phyloP scores from a whole-genome alignment of 1,140 invertebrate genomes.

The Drosophila arizonae region DNA sequence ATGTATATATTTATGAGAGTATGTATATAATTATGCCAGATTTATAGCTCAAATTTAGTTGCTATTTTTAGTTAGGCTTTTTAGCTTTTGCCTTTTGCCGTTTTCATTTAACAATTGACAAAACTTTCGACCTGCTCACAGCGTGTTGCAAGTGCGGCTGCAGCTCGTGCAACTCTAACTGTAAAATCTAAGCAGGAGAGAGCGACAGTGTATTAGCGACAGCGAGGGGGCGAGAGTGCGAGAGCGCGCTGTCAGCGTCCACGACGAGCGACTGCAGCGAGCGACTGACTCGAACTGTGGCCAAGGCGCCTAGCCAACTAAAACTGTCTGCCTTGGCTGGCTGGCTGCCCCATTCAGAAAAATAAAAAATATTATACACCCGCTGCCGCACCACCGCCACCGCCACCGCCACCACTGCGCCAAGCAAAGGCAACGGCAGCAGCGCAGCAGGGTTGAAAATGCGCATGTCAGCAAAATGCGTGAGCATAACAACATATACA shows the following conservation, averaged over 20 bases:
- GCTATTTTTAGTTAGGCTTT: constrained; percentile 53
- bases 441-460: constrained; percentile 54
- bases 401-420: not conserved
- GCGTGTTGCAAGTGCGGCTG: constrained; percentile 21
- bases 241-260: constrained; percentile 18
- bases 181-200: constrained; percentile 6
- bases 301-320: constrained; percentile 21
- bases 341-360: constrained; percentile 44
- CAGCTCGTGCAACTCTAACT: constrained; percentile 16
- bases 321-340: too few relatives aligned
- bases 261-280: constrained; percentile 62
- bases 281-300: constrained; percentile 55
- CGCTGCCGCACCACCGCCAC: not conserved
- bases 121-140: not conserved
- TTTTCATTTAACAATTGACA: constrained; percentile 1
- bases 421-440: constrained; percentile 10
- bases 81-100: not conserved
- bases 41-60: constrained; percentile 29
- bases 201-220: not conserved
- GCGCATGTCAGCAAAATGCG: constrained; percentile 69
- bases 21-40: constrained; percentile 11
- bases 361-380: constrained; percentile 2
- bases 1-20: not conserved
- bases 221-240: constrained; percentile 4
- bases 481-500: constrained; percentile 43